phyloP scores from a whole-genome alignment of 2,113 vertebrate species.

The Solea senegalensis region DNA sequence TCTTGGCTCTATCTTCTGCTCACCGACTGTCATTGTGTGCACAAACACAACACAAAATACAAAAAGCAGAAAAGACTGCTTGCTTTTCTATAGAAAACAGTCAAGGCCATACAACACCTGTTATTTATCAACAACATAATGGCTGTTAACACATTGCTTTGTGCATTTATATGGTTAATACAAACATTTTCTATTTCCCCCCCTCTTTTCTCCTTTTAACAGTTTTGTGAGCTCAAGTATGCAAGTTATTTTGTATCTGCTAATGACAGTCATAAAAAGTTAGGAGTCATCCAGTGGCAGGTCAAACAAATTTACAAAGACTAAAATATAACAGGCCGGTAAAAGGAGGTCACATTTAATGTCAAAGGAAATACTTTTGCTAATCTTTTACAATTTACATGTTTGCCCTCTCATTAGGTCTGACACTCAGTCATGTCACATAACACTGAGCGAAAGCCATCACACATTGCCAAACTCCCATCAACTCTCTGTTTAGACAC shows the following conservation, averaged over 20 bases:
- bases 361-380: slow-evolving; percentile 8
- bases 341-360: slow-evolving; percentile 16
- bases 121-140: slow-evolving; percentile 41
- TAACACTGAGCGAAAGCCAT: slow-evolving; percentile 20
- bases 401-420: slow-evolving; percentile 2
- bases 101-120: slow-evolving; percentile 23
- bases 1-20: slow-evolving; percentile 15
- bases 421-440: slow-evolving; percentile 20
- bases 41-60: slow-evolving; percentile 22
- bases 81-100: slow-evolving; percentile 45
- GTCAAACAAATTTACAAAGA: slow-evolving; percentile 26
- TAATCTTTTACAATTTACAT: slow-evolving; percentile 26
- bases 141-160: slow-evolving; percentile 3
- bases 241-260: slow-evolving; percentile 11
- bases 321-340: slow-evolving; percentile 26
- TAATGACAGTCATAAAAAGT: slow-evolving; percentile 24
- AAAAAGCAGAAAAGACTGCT: background rate
- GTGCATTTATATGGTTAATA: slow-evolving; percentile 11
- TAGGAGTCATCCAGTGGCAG: slow-evolving; percentile 8
- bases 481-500: slow-evolving; percentile 33
- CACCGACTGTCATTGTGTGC: slow-evolving; percentile 6
- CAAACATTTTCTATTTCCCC: background rate
- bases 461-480: background rate
- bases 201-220: slow-evolving; percentile 1
- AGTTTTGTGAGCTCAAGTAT: slow-evolving; percentile 24